Evolutionary conservation across 2,113 vertebrate species (phyloP).

Genomic region (Microtus richardsoni): DNA sequence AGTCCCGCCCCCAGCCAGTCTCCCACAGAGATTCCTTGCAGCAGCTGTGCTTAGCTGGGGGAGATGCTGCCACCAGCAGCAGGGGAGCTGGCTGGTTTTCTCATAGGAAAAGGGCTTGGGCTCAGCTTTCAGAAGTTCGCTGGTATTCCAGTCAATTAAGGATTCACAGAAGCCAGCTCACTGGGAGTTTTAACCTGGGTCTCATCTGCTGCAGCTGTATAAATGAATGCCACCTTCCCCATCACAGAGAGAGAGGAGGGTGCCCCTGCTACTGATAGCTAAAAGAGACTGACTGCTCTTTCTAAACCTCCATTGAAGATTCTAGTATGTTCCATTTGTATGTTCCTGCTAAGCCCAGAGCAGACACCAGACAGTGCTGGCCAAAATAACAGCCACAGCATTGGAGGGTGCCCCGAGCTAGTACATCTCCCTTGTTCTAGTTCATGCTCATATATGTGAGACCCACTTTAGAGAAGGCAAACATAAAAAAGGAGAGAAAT

Average conservation of each 20-base stretch:
- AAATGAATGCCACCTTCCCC: not conserved
- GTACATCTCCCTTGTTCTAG: not conserved
- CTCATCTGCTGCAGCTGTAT: not conserved
- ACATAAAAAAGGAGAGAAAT: not conserved
- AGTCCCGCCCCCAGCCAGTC: not conserved
- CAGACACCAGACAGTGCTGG: not conserved
- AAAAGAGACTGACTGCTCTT: not conserved
- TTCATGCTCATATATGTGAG: not conserved
- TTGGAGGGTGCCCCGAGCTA: no score
- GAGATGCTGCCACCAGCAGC: not conserved
- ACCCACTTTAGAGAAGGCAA: not conserved
- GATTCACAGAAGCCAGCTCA: not conserved
- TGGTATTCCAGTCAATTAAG: not conserved
- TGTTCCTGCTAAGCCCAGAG: not conserved
- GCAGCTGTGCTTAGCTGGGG: no score
- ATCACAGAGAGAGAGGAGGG: rapidly evolving
- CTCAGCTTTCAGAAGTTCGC: not conserved
- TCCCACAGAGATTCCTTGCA: not conserved
- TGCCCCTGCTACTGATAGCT: not conserved
- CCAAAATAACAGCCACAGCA: not conserved
- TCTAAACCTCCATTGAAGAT: not conserved
- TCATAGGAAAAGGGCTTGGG: not conserved
- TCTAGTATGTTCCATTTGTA: not conserved
- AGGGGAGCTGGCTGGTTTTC: not conserved
- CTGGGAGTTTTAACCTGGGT: not conserved